Evolutionary conservation across 2,888 invertebrate genomes (phyloP).

Genomic region (Oxytorus armatus): DNA sequence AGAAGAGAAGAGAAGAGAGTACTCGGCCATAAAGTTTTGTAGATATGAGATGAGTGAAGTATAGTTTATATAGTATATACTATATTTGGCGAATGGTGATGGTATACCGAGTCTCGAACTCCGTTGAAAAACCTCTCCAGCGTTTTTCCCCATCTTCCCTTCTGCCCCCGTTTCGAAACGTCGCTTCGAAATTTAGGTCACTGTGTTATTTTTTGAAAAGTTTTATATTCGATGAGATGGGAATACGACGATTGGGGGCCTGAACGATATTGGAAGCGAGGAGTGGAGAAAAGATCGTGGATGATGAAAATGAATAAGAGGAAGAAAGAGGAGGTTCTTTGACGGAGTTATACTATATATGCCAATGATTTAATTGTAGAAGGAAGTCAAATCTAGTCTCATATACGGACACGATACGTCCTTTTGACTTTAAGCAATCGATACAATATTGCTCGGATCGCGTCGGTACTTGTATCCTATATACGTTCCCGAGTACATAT

Average conservation of each 20-base stretch:
- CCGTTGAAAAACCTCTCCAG: conserved; percentile 27
- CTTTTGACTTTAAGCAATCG: background rate
- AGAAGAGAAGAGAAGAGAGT: conserved; percentile 9
- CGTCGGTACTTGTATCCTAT: background rate
- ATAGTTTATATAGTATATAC: conserved; percentile 32
- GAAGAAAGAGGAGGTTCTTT: conserved; percentile 15
- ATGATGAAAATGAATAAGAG: conserved; percentile 4
- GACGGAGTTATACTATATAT: background rate
- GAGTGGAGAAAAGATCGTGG: background rate
- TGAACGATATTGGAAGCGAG: conserved; percentile 50
- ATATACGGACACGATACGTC: background rate
- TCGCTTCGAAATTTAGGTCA: conserved; percentile 57
- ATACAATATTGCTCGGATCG: conserved; percentile 34
- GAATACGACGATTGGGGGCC: conserved; percentile 6
- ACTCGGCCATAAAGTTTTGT: conserved; percentile 59
- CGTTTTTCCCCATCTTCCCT: background rate
- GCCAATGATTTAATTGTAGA: background rate
- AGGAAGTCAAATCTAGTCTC: background rate
- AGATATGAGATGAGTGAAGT: conserved; percentile 59
- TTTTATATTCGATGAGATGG: conserved; percentile 56
- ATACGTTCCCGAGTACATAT: conserved; percentile 35
- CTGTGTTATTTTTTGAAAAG: conserved; percentile 57
- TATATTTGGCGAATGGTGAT: conserved; percentile 43
- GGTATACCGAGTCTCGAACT: conserved; percentile 51
- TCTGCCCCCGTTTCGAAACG: background rate